Base-by-base conservation (phyloP, 2,797 vertebrate species). In the Bradypus variegatus region DNA sequence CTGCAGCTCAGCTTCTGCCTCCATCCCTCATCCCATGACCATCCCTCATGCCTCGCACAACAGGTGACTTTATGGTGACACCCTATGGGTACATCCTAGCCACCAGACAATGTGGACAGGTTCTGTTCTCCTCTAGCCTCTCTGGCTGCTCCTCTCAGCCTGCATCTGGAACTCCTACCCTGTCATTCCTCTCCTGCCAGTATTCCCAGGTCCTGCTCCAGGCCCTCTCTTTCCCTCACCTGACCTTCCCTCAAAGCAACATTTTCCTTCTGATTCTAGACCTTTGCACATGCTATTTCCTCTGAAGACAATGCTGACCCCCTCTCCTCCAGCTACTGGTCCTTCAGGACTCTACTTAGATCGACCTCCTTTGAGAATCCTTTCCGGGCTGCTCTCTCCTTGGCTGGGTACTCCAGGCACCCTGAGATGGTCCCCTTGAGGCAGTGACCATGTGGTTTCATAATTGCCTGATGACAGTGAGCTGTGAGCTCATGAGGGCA, bases 301-400 rank as follows among this genome's bases (percentile, higher is more conserved):
- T 70, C 76, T 41, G 15, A 45, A 7, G 55, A 73, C 27, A 82
- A n/a, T 11, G 7, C 12, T n/a, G n/a, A n/a, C 27, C 69, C n/a
- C 6, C 12, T 55, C 36, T 36, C 45, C 70, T 73, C 19, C 38
- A 73, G 70, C 14, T 69, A 41, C 6, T 13, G 27, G 45, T 23
- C 29, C 50, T 90, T 85, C 21, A 78, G 50, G 64, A 89, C n/a
- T 72, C 65, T 41, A 38, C 58, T 87, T 55, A 36, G 70, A 80
- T 15, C 48, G 27, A 25, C 38, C 38, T 90, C 33, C 19, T 38
- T 29, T 36, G 29, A 13, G 38, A 76, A 65, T 36, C 38, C 33
- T 53, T 48, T 62, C 16, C 13, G 41, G 18, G 53, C 83, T 18
- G 50, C 33, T 8, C 25, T 80, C 78, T 75, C 0, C 0, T 10